phyloP scores from a whole-genome alignment of 1,140 invertebrate genomes.

The Ips typographus region DNA sequence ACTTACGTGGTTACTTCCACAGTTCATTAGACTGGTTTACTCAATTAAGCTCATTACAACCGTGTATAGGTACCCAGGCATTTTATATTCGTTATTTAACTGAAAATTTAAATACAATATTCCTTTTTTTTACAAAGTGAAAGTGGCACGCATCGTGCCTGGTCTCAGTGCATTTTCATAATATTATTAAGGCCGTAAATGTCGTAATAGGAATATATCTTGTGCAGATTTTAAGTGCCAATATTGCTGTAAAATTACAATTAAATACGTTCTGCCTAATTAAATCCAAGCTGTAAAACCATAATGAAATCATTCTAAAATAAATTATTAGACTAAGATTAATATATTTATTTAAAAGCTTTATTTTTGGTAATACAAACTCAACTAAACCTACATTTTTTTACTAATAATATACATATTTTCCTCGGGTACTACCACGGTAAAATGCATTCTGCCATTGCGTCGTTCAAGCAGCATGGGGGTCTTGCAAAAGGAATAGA shows the following conservation, averaged over 20 bases:
- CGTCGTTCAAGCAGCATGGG: background rate
- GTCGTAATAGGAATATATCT: background rate
- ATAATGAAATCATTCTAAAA: background rate
- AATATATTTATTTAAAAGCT: background rate
- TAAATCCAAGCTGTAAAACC: background rate
- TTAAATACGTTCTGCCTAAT: background rate
- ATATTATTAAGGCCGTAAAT: background rate
- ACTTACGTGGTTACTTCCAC: too few species aligned
- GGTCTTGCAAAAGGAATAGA: constrained; percentile 5
- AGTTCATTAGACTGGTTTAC: too few species aligned
- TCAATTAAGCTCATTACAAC: too few species aligned
- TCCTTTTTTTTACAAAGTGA: background rate
- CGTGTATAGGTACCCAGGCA: too few species aligned
- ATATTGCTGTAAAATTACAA: background rate
- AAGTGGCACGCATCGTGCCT: background rate
- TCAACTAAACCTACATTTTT: background rate
- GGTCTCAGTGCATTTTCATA: background rate
- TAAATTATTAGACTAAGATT: background rate
- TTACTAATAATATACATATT: background rate
- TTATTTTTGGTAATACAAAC: background rate
- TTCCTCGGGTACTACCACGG: background rate
- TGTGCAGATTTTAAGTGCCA: background rate
- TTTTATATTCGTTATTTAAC: background rate
- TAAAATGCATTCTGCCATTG: background rate
- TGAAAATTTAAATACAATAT: background rate